These are phyloP conservation scores for Charanyca ferruginea DNA, from an alignment of 2,888 invertebrate genomes.

Conservation along the genomic window DNA sequence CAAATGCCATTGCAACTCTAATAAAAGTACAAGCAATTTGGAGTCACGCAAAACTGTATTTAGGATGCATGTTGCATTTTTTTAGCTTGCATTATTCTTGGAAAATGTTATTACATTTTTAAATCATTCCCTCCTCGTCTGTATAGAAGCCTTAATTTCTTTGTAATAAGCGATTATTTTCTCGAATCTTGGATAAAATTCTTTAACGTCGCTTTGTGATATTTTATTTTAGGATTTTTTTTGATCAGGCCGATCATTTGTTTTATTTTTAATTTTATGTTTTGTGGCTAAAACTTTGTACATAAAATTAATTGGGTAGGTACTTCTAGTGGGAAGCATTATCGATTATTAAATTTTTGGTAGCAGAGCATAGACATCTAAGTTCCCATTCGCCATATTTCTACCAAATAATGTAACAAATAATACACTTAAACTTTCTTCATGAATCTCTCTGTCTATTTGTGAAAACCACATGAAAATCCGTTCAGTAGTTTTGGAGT, in stretches of 20 bases:
- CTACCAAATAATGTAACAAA: no score
- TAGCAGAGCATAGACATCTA: no score
- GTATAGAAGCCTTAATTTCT: conserved; percentile 56
- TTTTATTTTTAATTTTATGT: no score
- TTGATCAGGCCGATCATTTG: no score
- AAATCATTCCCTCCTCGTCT: conserved; percentile 55
- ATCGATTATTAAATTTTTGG: no score
- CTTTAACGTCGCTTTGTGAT: not conserved
- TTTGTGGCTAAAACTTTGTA: not conserved
- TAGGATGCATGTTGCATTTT: conserved; percentile 80
- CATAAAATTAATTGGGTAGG: no score
- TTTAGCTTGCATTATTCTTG: conserved; percentile 72
- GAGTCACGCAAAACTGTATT: conserved; percentile 85
- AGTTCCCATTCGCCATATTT: no score
- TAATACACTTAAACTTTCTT: no score
- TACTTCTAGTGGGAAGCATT: no score
- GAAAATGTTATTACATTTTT: conserved; percentile 77
- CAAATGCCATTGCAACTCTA: conserved; percentile 74
- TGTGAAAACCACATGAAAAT: no score
- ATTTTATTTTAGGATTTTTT: conserved; percentile 3
- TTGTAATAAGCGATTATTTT: conserved; percentile 43
- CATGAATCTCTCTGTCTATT: no score
- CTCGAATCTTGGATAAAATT: conserved; percentile 1
- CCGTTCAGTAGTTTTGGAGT: no score
- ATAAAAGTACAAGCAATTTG: conserved; percentile 77